Conservation (phyloP, 1,140 invertebrate species). For the Scylla paramamosain region DNA sequence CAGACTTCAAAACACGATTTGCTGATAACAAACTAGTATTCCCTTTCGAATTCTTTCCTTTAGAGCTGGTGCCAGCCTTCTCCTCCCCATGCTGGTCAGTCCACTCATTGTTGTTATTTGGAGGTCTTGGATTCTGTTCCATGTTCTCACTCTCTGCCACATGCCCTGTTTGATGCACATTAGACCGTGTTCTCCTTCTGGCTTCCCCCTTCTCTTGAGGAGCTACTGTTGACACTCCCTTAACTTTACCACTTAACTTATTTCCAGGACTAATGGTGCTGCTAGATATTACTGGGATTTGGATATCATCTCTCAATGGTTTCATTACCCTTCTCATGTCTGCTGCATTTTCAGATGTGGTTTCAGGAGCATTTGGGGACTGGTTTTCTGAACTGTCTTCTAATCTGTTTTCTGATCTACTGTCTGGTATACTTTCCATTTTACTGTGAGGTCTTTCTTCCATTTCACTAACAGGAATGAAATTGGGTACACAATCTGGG, state of each 20-base stretch:
- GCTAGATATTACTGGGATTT: slow-evolving; percentile 77
- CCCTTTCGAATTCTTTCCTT: slow-evolving; percentile 5
- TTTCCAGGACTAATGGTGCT: slow-evolving; percentile 70
- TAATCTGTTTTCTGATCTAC: slow-evolving; percentile 42
- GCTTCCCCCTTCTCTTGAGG: slow-evolving; percentile 61
- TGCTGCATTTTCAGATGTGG: slow-evolving; percentile 36
- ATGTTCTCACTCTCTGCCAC: slow-evolving; percentile 72
- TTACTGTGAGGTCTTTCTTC: slow-evolving; percentile 45
- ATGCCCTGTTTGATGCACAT: slow-evolving; percentile 35
- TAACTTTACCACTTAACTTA: slow-evolving; percentile 51
- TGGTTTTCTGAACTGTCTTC: slow-evolving; percentile 48
- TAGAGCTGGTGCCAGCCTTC: slow-evolving; percentile 65
- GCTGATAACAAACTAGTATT: slow-evolving; percentile 48
- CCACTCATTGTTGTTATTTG: slow-evolving; percentile 75
- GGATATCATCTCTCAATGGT: slow-evolving; percentile 75
- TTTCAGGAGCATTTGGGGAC: slow-evolving; percentile 50
- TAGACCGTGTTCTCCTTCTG: slow-evolving; percentile 65
- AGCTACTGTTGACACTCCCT: slow-evolving; percentile 26
- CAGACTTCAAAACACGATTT: slow-evolving; percentile 67
- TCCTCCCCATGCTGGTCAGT: slow-evolving; percentile 59
- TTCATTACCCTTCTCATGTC: slow-evolving; percentile 46
- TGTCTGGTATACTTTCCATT: slow-evolving; percentile 53
- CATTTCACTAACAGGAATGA: slow-evolving; percentile 15
- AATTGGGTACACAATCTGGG: slow-evolving; percentile 25
- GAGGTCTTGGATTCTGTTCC: slow-evolving; percentile 62